A percentile compares a stretch with the other conserved stretches of the same genome.
phyloP scores from a whole-genome alignment of 2,797 vertebrate species.

The Tadarida brasiliensis region DNA sequence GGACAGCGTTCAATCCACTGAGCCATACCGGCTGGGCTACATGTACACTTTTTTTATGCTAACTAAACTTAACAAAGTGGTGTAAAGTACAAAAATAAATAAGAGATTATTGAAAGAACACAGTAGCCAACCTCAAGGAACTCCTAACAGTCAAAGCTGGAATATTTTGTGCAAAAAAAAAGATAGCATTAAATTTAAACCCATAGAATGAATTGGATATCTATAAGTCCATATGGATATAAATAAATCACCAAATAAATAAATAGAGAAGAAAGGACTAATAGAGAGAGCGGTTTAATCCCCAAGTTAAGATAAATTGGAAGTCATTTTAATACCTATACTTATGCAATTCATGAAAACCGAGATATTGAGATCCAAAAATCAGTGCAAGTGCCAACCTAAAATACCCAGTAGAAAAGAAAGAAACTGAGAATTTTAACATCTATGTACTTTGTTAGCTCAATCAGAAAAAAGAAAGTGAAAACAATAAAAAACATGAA shows the following conservation, averaged over 20 bases:
- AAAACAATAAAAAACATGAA: slow-evolving; percentile 21
- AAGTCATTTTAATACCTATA: background rate
- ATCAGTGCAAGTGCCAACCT: background rate
- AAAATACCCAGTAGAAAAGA: slow-evolving; percentile 12
- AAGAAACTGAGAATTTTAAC: slow-evolving; percentile 23
- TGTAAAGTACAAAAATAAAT: background rate
- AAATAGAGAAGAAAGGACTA: background rate
- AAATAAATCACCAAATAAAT: slow-evolving; percentile 32
- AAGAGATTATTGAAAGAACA: background rate
- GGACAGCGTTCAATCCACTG: too few relatives aligned
- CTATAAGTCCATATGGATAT: background rate
- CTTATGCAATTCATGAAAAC: background rate
- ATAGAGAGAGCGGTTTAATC: slow-evolving; percentile 1
- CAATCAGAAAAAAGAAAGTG: slow-evolving; percentile 22
- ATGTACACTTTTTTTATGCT: background rate
- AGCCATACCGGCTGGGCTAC: too few relatives aligned
- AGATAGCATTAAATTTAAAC: background rate
- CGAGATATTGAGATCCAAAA: background rate
- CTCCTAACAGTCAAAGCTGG: background rate
- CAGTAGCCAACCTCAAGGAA: background rate
- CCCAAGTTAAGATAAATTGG: background rate
- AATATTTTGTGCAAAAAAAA: background rate
- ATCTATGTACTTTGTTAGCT: background rate
- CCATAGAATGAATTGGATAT: slow-evolving; percentile 22
- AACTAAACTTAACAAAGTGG: background rate